Evolutionary conservation across 2,888 invertebrate species (phyloP), one percentile per base, ranked within the genome.

Genomic region (Ctena decussata): DNA sequence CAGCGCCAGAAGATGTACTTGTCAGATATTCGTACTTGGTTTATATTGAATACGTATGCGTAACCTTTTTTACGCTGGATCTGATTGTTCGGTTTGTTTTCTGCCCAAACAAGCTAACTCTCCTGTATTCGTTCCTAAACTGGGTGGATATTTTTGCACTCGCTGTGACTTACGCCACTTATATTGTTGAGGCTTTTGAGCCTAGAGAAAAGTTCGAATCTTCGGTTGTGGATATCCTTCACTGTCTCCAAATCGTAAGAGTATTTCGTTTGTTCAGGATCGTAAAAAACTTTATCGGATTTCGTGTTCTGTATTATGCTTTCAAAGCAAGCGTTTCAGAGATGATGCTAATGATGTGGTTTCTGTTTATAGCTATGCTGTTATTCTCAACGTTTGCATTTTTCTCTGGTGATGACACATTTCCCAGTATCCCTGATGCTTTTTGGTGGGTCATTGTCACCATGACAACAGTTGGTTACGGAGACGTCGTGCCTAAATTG

Each of bases 381-480:
- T 76, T 94, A 11, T 94, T 94, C 85, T 89, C 93, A 21, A 89
- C 93, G 0, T 84, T 93, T 37, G 90, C 91, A 1, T 94, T 90
- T 84, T 92, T 92, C 81, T 93, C 92, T 30, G 93, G 92, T 8
- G 86, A 90, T 37, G 65, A 72, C 0, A 86, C 79, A 39, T 93
- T 94, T 82, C 77, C 85, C 0, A 93, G 91, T 80, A 94, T 94
- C 37, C 93, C 93, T 0, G 91, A 93, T 39, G 89, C 93, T 3
- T 91, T 92, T 77, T 94, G 94, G 94, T 94, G 94, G 93, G 91
- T 92, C 12, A 81, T 94, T 12, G 89, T 94, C 71, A 94, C 94
- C 76, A 93, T 94, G 93, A 94, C 94, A 57, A 94, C 94, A 1
- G 94, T 94, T 30, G 94, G 94, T 12, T 94, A 94, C 84, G 94